A percentile compares a stretch with the other conserved stretches of the same genome.
These are phyloP conservation scores for Atrina japonica DNA, from an alignment of 2,888 invertebrate genomes.

Conservation along the genomic window DNA sequence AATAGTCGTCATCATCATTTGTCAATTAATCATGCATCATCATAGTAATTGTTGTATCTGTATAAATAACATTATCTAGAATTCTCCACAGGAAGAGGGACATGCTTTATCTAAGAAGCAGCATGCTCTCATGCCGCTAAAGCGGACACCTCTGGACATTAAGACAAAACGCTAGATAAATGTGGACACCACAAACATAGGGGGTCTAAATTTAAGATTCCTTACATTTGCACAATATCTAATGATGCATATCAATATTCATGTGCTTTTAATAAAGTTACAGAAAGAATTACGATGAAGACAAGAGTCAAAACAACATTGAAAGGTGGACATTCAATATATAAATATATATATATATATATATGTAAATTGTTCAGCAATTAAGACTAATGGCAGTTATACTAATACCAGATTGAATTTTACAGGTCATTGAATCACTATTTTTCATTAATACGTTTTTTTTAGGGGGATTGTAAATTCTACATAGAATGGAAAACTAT, in stretches of 20 bases:
- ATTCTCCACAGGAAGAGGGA: constrained; percentile 37
- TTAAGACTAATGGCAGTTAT: no score
- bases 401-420: no score
- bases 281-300: no score
- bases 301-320: no score
- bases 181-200: constrained; percentile 30
- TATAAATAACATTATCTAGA: constrained; percentile 19
- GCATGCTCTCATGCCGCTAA: constrained; percentile 56
- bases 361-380: no score
- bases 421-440: no score
- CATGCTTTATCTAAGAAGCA: constrained; percentile 51
- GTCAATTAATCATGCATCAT: constrained; percentile 21
- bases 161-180: constrained; percentile 27
- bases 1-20: constrained; percentile 25
- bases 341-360: no score
- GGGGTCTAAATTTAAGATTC: constrained; percentile 13
- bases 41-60: not conserved
- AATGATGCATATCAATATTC: constrained; percentile 22
- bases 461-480: no score
- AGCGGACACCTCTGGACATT: constrained; percentile 42
- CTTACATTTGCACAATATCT: constrained; percentile 28
- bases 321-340: no score
- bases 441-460: no score
- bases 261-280: no score
- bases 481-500: no score